Evolutionary conservation across 2,888 invertebrate genomes (phyloP).

Genomic region (Xestia ashworthii): DNA sequence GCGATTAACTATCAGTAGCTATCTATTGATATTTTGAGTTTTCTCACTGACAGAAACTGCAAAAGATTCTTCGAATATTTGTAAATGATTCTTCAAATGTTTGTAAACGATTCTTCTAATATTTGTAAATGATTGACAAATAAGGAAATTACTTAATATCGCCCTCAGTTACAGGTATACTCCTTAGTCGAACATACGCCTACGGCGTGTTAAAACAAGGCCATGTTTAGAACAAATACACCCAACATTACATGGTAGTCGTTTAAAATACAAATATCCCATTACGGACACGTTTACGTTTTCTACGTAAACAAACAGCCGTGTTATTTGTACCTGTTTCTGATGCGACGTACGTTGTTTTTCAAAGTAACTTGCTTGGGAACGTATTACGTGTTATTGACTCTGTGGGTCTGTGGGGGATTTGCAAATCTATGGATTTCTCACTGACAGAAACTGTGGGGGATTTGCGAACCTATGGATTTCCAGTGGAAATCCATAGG

Average conservation of each 20-base stretch:
- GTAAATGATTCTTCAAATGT: background rate
- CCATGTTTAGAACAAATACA: constrained; percentile 38
- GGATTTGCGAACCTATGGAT: too few relatives aligned
- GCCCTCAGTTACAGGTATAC: constrained; percentile 1
- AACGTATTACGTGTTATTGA: constrained; percentile 38
- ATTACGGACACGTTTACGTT: constrained; percentile 56
- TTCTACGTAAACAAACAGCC: constrained; percentile 57
- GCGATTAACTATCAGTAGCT: background rate
- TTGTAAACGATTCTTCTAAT: too few relatives aligned
- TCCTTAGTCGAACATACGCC: background rate
- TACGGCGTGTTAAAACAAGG: constrained; percentile 7
- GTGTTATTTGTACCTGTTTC: constrained; percentile 66
- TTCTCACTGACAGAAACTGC: background rate
- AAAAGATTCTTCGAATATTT: background rate
- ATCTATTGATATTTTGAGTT: background rate
- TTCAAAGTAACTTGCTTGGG: constrained; percentile 49
- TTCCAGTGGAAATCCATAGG: too few relatives aligned
- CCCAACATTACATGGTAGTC: constrained; percentile 13
- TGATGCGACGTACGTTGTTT: constrained; percentile 53
- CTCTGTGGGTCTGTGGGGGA: too few relatives aligned
- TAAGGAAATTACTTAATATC: constrained; percentile 6
- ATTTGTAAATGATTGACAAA: background rate
- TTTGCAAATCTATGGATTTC: too few relatives aligned
- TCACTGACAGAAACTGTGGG: too few relatives aligned
- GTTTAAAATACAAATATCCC: constrained; percentile 55